Evolutionary conservation across 2,888 invertebrate species (phyloP), one percentile per base, ranked within the genome.

Genomic region (Silvanus unidentatus): DNA sequence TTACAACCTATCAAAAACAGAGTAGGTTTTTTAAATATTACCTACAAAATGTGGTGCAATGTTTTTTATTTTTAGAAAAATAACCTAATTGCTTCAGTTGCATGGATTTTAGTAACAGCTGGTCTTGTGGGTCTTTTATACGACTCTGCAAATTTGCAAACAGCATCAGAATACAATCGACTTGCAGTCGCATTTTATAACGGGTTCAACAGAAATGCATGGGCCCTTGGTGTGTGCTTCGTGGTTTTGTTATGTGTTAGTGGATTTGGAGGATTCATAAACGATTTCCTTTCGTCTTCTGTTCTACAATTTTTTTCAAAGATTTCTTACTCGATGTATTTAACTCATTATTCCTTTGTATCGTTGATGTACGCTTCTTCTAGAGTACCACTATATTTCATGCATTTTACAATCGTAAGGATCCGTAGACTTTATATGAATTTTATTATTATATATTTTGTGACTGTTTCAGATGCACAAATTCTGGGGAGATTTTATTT

Each of bases 401-500:
- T 8, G 4, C 22, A 22, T 22, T 22, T 3, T 3, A 22, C 4
- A 8, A 32, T 32, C 6, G 32, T 32, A 32, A 32, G 22, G 3
- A 22, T 22, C n/a, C n/a, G n/a, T n/a, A 12, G 10, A 12, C 11
- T 32, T 5, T 15, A 4, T 15, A 37, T 4, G 4, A 6, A 15
- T 37, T 37, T 11, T 4, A n/a, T 11, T 32, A n/a, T n/a, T n/a
- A n/a, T n/a, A n/a, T n/a, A n/a, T n/a, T n/a, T n/a, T n/a, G n/a
- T 11, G 9, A n/a, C n/a, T n/a, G n/a, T 37, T 37, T 37, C 15
- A 37, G 37, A 5, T 13, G 15, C 37, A 37, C n/a, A 3, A 6
- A 12, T 47, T 42, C 27, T 49, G 46, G 49, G 47, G 44, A 6
- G 49, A 49, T 44, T 49, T 49, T 27, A 44, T 44, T 16, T 42